phyloP scores from a whole-genome alignment of 2,888 invertebrate genomes.

The Caenorhabditis sp. region DNA sequence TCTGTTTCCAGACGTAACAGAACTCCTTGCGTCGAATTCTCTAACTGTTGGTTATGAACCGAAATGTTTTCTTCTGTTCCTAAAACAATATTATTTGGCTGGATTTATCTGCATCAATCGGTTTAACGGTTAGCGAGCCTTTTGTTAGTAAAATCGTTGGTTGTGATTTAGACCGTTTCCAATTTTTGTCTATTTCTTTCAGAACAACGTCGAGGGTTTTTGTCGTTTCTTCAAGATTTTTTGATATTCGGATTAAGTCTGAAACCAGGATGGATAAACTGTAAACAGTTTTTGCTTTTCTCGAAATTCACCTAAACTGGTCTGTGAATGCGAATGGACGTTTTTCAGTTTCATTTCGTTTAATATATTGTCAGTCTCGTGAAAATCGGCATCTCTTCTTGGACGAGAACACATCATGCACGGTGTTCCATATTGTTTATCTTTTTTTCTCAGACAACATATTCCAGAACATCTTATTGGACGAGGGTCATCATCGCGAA shows the following conservation, averaged over 20 bases:
- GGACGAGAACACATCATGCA: constrained; percentile 65
- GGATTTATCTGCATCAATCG: too few species aligned
- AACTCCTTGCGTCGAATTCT: too few species aligned
- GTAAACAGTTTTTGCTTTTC: neutral
- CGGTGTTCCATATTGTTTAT: constrained; percentile 24
- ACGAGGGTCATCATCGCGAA: constrained; percentile 66
- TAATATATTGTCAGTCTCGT: constrained; percentile 64
- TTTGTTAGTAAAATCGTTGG: constrained; percentile 28
- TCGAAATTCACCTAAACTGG: neutral
- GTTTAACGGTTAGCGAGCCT: too few species aligned
- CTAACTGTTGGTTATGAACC: too few species aligned
- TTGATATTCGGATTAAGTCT: constrained; percentile 65
- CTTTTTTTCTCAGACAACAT: neutral
- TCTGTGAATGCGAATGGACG: neutral
- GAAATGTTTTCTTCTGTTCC: too few species aligned
- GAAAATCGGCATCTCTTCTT: constrained; percentile 55
- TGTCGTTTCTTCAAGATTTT: constrained; percentile 68
- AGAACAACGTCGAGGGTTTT: constrained; percentile 65
- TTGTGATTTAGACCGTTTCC: constrained; percentile 52
- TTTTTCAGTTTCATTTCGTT: neutral
- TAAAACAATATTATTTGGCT: too few species aligned
- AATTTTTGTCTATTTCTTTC: constrained; percentile 56
- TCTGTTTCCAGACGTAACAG: too few species aligned
- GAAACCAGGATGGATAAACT: constrained; percentile 4
- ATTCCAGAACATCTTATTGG: constrained; percentile 49